Evolutionary conservation across 2,888 invertebrate species (phyloP), one percentile per base, ranked within the genome.

Genomic region (Ellobium chinense): DNA sequence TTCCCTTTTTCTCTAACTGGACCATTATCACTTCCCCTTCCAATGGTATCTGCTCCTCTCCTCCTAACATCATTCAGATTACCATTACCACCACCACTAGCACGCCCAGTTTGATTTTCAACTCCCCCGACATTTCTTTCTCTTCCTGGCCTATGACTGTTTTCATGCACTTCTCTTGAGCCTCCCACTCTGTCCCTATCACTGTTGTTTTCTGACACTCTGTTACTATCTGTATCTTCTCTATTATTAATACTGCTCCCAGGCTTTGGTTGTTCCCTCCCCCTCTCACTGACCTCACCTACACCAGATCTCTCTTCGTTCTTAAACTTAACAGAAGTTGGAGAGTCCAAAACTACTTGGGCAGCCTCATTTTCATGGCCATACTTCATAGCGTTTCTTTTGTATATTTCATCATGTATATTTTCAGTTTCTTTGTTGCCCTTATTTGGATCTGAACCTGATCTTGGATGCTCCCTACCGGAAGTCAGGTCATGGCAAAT

Each of bases 311-410:
- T 46, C 7, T 46, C 46, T 18, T 58, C 27, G 24, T n/a, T 12
- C 24, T 37, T 60, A 4, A 60, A 3, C 18, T 72, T 72, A 12
- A 18, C 36, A 36, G 27, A 60, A 24, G 14, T 12, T 12, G 39
- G 74, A 27, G 63, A 29, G 24, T 34, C 46, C 21, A 74, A 54
- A n/a, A 74, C 31, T 63, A 74, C 74, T 46, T 74, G 74, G 24
- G 18, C 63, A 21, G 9, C 46, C 29, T 46, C 39, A 39, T 24
- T 21, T 3, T 27, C 29, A 9, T 21, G 18, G n/a, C 18, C 31
- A 74, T 37, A 27, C 54, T 74, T 74, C 7, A 72, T 31, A 34
- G 1, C n/a, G 9, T 34, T 21, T 37, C 27, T 29, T 21, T 37
- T 39, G n/a, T 9, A 18, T 3, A 31, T 7, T 37, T 7, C 63